These are phyloP conservation scores for Seriola quinqueradiata DNA, from an alignment of 2,113 vertebrate genomes.

Conservation along the genomic window DNA sequence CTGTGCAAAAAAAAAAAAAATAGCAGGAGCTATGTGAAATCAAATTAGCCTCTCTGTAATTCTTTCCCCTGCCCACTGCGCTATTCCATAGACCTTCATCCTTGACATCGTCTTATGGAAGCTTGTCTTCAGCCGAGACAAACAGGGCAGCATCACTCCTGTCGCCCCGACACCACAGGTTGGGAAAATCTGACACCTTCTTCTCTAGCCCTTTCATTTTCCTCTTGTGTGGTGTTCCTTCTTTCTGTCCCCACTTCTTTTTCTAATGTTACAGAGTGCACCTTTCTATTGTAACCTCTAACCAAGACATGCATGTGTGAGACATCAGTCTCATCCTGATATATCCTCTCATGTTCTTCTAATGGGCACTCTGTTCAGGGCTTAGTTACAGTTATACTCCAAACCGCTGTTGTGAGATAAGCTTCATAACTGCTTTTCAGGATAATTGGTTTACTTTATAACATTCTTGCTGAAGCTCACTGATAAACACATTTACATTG, in stretches of 20 bases:
- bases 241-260: conserved; percentile 42
- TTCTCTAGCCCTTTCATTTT: conserved; percentile 65
- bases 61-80: conserved; percentile 88
- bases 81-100: conserved; percentile 96
- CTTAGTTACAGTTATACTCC: conserved; percentile 9
- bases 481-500: background rate
- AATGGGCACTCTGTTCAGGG: conserved; percentile 16
- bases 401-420: background rate
- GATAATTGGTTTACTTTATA: background rate
- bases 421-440: conserved; percentile 5
- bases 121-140: conserved; percentile 98
- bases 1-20: conserved; percentile 32
- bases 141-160: conserved; percentile 91
- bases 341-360: conserved; percentile 27
- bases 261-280: conserved; percentile 31
- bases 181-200: conserved; percentile 86
- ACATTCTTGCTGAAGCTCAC: background rate
- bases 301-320: conserved; percentile 73
- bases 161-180: conserved; percentile 94
- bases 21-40: conserved; percentile 69
- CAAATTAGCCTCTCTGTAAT: conserved; percentile 88
- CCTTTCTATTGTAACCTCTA: conserved; percentile 55
- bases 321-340: conserved; percentile 45
- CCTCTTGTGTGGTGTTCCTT: conserved; percentile 65
- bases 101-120: conserved; percentile 99